phyloP scores from a whole-genome alignment of 2,797 vertebrate genomes.

The Jordanella pulchra region DNA sequence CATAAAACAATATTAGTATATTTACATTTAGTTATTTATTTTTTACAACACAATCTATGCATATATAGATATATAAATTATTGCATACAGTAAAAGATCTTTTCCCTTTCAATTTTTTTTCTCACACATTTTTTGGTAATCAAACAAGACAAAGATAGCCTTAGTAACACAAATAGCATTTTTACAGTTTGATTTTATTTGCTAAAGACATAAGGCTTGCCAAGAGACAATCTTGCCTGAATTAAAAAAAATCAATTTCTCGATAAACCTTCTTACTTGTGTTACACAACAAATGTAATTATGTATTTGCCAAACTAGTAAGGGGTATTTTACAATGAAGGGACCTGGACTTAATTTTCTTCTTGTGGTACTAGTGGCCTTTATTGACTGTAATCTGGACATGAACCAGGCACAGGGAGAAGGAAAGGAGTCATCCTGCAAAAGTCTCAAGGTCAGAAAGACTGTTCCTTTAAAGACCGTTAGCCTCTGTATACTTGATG shows the following conservation, averaged over 20 bases:
- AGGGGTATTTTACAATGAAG: background rate
- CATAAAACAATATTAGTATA: conserved; percentile 2
- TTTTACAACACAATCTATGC: background rate
- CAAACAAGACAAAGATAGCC: background rate
- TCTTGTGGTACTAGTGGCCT: background rate
- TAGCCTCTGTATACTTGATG: no score
- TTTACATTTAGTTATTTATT: conserved; percentile 1
- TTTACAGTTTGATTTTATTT: background rate
- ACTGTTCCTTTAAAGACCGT: no score
- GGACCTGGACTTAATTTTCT: background rate
- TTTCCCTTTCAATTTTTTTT: background rate
- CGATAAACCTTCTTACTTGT: background rate
- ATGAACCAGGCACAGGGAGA: no score
- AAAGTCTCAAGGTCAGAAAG: no score
- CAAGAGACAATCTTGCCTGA: background rate
- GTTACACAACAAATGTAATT: background rate
- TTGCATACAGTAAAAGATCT: background rate
- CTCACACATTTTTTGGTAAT: background rate
- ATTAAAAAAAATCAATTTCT: background rate
- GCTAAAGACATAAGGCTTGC: background rate
- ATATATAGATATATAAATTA: background rate
- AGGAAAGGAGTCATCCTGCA: no score
- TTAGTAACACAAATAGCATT: background rate
- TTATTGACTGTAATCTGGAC: background rate
- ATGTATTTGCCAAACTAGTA: background rate